phyloP scores from a whole-genome alignment of 2,797 vertebrate species.

The Sebastes vulpes region DNA sequence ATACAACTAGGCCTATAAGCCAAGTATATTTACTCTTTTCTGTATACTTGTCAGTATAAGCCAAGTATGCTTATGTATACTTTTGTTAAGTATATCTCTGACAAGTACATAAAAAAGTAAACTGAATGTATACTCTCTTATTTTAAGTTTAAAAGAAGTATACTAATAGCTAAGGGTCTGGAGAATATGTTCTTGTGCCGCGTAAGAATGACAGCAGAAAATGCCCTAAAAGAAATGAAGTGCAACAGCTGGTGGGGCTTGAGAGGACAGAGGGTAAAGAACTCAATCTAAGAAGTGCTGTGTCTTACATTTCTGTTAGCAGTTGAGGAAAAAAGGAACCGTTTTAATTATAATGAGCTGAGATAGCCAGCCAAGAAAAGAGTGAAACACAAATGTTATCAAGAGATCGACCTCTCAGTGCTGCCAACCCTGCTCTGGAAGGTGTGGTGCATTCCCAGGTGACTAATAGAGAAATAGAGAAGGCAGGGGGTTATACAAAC shows the following conservation, averaged over 20 bases:
- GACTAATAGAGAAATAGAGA: neutral
- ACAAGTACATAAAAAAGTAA: too few species aligned
- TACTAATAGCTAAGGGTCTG: neutral
- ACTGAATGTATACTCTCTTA: too few species aligned
- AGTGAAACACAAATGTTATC: neutral
- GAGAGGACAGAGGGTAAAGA: neutral
- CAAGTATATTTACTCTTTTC: too few species aligned
- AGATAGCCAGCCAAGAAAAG: neutral
- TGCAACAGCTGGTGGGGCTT: constrained; percentile 8
- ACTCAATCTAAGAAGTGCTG: neutral
- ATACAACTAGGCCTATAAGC: too few species aligned
- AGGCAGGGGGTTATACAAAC: neutral
- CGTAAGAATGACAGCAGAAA: neutral
- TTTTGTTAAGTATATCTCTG: too few species aligned
- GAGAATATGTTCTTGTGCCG: neutral
- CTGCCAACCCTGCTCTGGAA: neutral
- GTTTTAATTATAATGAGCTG: constrained; percentile 2
- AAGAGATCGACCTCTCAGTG: neutral
- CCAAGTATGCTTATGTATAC: too few species aligned
- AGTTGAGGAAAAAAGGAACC: neutral
- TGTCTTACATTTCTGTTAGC: neutral
- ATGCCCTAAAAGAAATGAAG: neutral
- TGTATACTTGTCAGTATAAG: too few species aligned
- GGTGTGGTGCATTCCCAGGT: neutral
- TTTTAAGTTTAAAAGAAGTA: too few species aligned